Conservation (phyloP, 2,888 invertebrate genomes). For the Oxystoma pomonae region DNA sequence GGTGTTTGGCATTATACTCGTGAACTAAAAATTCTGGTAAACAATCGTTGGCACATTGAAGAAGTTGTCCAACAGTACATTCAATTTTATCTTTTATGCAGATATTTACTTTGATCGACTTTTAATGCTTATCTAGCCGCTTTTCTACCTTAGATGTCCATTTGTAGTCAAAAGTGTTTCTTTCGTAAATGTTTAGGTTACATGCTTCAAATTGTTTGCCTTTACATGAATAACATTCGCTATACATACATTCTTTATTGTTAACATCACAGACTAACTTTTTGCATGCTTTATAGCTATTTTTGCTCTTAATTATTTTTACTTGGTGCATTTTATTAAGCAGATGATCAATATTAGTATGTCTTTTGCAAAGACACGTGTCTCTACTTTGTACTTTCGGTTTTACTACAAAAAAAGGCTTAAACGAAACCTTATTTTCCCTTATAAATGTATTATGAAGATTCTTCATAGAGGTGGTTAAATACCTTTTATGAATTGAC, state of each 20-base stretch:
- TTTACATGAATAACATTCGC: not conserved
- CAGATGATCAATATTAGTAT: not conserved
- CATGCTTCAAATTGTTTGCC: not conserved
- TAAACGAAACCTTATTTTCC: too few species aligned
- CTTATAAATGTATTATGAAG: too few species aligned
- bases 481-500: too few species aligned
- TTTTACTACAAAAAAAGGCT: not conserved
- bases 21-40: not conserved
- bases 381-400: not conserved
- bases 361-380: not conserved
- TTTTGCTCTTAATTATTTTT: not conserved
- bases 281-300: not conserved
- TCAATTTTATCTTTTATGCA: not conserved
- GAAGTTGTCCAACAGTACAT: too few species aligned
- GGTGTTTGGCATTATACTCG: not conserved
- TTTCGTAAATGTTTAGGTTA: not conserved
- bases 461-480: too few species aligned
- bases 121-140: not conserved
- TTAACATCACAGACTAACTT: not conserved
- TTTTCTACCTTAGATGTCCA: not conserved
- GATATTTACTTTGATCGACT: not conserved
- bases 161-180: not conserved
- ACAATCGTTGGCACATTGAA: too few species aligned
- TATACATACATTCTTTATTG: not conserved
- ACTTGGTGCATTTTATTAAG: not conserved